Evolutionary conservation across 2,113 vertebrate species (phyloP).

Genomic region (Pandion haliaetus): DNA sequence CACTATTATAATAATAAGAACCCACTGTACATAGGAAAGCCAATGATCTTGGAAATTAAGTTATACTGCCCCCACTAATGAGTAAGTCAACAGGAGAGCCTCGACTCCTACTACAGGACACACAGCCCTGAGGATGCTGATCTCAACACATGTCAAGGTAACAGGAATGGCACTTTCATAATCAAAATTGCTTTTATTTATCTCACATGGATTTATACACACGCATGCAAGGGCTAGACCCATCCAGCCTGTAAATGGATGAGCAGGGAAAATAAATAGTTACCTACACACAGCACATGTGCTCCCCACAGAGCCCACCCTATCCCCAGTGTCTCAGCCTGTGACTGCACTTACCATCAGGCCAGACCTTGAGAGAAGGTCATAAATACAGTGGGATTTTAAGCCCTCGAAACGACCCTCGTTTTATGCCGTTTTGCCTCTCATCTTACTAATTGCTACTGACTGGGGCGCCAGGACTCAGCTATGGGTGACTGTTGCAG

Average conservation of each 20-base stretch:
- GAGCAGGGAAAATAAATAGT: neutral
- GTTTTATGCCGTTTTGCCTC: neutral
- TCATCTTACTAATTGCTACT: neutral
- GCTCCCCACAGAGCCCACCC: neutral
- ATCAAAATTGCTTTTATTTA: neutral
- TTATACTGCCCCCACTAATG: neutral
- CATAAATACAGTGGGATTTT: neutral
- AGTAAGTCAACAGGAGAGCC: neutral
- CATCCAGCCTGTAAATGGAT: neutral
- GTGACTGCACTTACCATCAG: neutral
- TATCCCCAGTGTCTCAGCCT: neutral
- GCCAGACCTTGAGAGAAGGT: neutral
- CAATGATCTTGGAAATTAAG: neutral
- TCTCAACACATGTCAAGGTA: fast-evolving
- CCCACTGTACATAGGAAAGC: neutral
- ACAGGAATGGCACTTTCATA: neutral
- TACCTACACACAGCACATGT: neutral
- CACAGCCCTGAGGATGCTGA: neutral
- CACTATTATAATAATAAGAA: neutral
- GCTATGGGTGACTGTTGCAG: neutral
- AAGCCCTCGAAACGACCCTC: neutral
- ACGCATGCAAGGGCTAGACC: neutral
- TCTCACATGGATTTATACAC: neutral
- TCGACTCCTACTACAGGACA: neutral
- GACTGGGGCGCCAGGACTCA: fast-evolving